These are phyloP conservation scores for Cataglyphis albicans DNA, from an alignment of 2,888 invertebrate species.

Conservation along the genomic window DNA sequence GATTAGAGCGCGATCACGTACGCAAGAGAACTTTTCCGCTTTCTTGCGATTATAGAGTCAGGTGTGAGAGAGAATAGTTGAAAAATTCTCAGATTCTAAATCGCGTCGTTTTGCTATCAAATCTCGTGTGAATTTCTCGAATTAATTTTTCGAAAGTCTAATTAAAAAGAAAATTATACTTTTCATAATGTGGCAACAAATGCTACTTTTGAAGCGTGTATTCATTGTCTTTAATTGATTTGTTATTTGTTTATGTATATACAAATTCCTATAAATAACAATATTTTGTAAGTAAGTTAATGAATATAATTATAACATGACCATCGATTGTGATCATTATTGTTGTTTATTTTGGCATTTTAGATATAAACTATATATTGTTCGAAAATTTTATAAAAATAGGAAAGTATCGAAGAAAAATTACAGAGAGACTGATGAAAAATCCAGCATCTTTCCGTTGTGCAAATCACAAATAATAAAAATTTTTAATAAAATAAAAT, in stretches of 20 bases:
- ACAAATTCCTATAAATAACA: not conserved
- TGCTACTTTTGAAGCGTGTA: not conserved
- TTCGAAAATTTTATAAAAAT: constrained; percentile 29
- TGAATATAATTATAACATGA: not conserved
- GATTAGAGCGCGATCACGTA: constrained; percentile 43
- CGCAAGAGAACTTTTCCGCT: constrained; percentile 28
- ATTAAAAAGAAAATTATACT: not conserved
- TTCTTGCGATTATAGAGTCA: not conserved
- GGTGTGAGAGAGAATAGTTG: not conserved
- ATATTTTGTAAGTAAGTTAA: not conserved
- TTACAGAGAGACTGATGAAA: constrained; percentile 13
- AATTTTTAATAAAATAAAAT: not conserved
- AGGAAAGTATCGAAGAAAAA: constrained; percentile 42
- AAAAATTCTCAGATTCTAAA: not conserved
- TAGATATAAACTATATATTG: not conserved
- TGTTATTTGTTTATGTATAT: not conserved
- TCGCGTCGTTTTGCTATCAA: not conserved
- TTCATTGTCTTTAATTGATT: not conserved
- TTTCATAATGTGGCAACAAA: not conserved
- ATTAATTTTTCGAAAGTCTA: not conserved
- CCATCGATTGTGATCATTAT: not conserved
- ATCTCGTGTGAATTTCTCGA: not conserved
- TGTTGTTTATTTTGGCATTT: not conserved
- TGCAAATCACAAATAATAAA: constrained; percentile 56
- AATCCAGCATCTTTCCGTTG: constrained; percentile 31